Evolutionary conservation across 2,888 invertebrate species (phyloP), one percentile per base, ranked within the genome.

Genomic region (Xestia c-nigrum): DNA sequence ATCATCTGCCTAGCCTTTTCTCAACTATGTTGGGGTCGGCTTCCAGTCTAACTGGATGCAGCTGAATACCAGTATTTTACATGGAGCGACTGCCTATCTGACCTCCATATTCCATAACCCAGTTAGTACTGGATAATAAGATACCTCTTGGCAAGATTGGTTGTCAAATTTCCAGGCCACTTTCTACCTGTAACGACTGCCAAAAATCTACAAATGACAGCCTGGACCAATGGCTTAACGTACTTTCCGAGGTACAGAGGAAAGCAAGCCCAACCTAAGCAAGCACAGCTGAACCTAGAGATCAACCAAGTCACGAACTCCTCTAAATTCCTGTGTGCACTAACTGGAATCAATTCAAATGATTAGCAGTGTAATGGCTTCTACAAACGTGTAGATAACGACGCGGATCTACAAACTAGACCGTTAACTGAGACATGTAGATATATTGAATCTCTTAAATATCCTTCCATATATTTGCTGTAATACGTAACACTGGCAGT

Each of bases 401-500:
- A 31, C 69, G 38, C n/a, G 71, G 65, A 67, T 78, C 59, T 71
- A 67, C 55, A 46, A 66, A 52, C 64, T 65, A 78, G 46, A 67
- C 72, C 74, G 74, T 81, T 80, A 86, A 84, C 78, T 73, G 82
- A 61, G 83, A 78, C 85, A 77, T 81, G 85, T 80, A 81, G 84
- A 89, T 87, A 85, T 85, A 87, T 88, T 85, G 86, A 79, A 80
- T 82, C 79, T 81, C 72, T 87, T 87, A 83, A 81, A 80, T 77
- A 85, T 79, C 84, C 72, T 72, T 81, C 85, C 66, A 78, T 86
- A 87, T 85, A 85, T 87, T 89, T 88, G 83, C 80, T 80, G 84
- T 87, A 85, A 87, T 87, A 89, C 83, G 83, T 88, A 86, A 85
- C 87, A 80, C 78, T 86, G 84, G 75, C 79, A 86, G 88, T 80